These are phyloP conservation scores for Dione juno DNA, from an alignment of 2,888 invertebrate genomes.

Conservation along the genomic window DNA sequence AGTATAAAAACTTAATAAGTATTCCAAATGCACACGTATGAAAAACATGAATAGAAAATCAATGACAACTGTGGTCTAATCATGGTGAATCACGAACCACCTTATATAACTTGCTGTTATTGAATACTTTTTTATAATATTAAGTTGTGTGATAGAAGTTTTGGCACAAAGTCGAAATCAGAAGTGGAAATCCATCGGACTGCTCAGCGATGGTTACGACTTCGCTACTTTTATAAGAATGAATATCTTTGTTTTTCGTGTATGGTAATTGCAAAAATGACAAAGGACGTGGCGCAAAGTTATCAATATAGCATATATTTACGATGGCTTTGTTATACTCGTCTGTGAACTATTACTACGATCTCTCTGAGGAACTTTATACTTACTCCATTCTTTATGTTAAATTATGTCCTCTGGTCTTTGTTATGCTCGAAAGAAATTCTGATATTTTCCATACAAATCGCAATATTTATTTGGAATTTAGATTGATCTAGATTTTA, in stretches of 20 bases:
- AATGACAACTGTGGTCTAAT: conserved; percentile 3
- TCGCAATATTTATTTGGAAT: no score
- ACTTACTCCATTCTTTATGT: neutral
- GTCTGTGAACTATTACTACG: neutral
- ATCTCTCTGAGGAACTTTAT: neutral
- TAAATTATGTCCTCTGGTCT: neutral
- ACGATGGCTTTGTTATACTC: neutral
- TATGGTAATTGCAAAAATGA: conserved; percentile 11
- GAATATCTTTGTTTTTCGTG: conserved; percentile 5
- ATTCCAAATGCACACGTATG: conserved; percentile 1
- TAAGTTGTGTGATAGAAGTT: neutral
- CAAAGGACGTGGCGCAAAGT: neutral
- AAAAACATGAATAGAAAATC: conserved; percentile 18
- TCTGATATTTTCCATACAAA: neutral
- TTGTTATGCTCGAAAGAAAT: neutral
- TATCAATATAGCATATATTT: conserved; percentile 12
- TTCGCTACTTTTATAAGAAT: neutral
- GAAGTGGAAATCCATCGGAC: neutral
- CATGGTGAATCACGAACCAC: conserved; percentile 10
- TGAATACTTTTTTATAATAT: neutral
- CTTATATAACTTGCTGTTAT: conserved; percentile 4
- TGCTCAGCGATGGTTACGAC: neutral
- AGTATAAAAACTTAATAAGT: neutral
- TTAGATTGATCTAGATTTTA: no score
- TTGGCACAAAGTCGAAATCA: neutral